These are phyloP conservation scores for Synanthedon myopaeformis DNA, from an alignment of 2,888 invertebrate species.

Conservation along the genomic window DNA sequence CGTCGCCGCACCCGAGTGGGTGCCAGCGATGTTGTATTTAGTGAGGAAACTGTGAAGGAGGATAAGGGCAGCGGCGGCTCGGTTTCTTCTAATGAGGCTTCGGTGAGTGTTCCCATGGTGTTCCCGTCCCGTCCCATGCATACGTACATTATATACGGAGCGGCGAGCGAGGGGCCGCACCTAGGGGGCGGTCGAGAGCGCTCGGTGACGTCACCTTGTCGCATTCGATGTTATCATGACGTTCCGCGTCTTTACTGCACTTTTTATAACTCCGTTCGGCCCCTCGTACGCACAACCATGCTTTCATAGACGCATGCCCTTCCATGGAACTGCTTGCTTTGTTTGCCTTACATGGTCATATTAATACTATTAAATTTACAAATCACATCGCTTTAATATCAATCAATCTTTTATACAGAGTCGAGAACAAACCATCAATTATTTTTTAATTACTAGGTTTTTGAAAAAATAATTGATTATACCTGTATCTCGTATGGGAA, in stretches of 20 bases:
- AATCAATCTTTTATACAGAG: too few species aligned
- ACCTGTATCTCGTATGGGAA: too few species aligned
- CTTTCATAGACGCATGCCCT: conserved; percentile 12
- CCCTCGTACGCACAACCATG: conserved; percentile 25
- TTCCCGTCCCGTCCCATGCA: conserved; percentile 14
- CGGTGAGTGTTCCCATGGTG: conserved; percentile 53
- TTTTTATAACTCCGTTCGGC: conserved; percentile 25
- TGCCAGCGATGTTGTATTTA: conserved; percentile 71
- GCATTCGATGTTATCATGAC: conserved; percentile 32
- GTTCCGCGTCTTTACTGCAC: conserved; percentile 10
- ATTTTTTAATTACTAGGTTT: too few species aligned
- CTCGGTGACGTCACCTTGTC: conserved; percentile 47
- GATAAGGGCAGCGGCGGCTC: conserved; percentile 66
- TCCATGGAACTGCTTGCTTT: conserved; percentile 11
- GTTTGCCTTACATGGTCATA: background rate
- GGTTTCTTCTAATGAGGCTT: conserved; percentile 50
- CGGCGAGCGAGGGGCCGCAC: conserved; percentile 33
- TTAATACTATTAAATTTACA: too few species aligned
- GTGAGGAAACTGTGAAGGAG: conserved; percentile 45
- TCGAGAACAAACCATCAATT: too few species aligned
- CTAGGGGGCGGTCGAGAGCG: conserved; percentile 20
- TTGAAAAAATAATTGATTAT: too few species aligned
- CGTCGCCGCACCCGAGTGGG: conserved; percentile 81
- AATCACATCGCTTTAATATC: too few species aligned
- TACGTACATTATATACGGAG: conserved; percentile 10